These are phyloP conservation scores for chimpanzee (Pan troglodytes) DNA, from an alignment of 2,113 vertebrate genomes.

Conservation along the genomic window NHGRI_mPanTro3-v2.1_pri NC_072401.2:149659501-149660000, in stretches of 20 bases:
- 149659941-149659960: neutral
- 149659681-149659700: neutral
- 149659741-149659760: neutral
- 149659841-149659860: neutral
- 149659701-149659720: neutral
- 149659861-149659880: neutral
- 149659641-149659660: neutral
- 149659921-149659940: neutral
- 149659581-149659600: neutral
- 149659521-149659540: fast-evolving
- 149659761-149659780: neutral
- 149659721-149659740: neutral
- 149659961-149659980: neutral
- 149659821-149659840: neutral
- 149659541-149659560: neutral
- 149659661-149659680: neutral
- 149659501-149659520: neutral
- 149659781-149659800: neutral
- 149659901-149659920: neutral
- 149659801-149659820: no score
- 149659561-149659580: neutral
- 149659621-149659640: neutral
- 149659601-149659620: neutral
- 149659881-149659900: neutral
- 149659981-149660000: neutral